Evolutionary conservation across 2,113 vertebrate species (phyloP), one percentile per base, ranked within the genome.

Genomic region (Dipodomys spectabilis): DNA sequence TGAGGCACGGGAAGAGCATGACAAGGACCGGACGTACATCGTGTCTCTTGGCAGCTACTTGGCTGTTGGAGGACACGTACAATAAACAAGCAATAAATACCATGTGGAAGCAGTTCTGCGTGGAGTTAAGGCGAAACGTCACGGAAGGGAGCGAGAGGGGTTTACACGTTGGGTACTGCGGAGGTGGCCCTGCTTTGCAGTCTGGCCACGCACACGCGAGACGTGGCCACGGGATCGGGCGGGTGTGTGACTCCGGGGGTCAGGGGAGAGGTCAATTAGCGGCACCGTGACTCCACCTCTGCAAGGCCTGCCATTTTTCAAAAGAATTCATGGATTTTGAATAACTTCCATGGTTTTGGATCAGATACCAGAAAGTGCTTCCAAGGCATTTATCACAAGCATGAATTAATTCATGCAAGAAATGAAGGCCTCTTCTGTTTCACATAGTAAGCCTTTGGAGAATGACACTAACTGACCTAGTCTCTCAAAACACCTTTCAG

Each of bases 371-470:
- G 90, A 75, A 91, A 86, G 67, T 64, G 35, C 32, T 95, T 95
- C 83, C 53, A 94, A 95, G 77, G 49, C 86, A 80, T 88, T 95
- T 95, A 84, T 57, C 27, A 45, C 77, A 86, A 82, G 86, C 86
- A 82, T 81, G 78, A 93, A 89, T 91, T 96, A 86, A 95, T 86
- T 96, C 81, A 87, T 84, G 81, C 71, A 96, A 89, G 87, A 95
- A 94, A 89, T 96, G 84, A 94, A 95, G 95, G 77, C 89, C 86
- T 35, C 53, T 81, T 95, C 18, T 84, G 27, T 94, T 94, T 91
- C 68, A 89, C 88, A 88, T 83, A 77, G 83, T 19, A 88, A 72
- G 75, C 64, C 80, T 72, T 86, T 53, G 64, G 81, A 86, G 2
- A 18, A 45, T 73, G 64, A 71, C 60, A 75, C 15, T 6, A 79